Evolutionary conservation across 2,113 vertebrate genomes (phyloP).

Genomic region (Lipophrys pholis): DNA sequence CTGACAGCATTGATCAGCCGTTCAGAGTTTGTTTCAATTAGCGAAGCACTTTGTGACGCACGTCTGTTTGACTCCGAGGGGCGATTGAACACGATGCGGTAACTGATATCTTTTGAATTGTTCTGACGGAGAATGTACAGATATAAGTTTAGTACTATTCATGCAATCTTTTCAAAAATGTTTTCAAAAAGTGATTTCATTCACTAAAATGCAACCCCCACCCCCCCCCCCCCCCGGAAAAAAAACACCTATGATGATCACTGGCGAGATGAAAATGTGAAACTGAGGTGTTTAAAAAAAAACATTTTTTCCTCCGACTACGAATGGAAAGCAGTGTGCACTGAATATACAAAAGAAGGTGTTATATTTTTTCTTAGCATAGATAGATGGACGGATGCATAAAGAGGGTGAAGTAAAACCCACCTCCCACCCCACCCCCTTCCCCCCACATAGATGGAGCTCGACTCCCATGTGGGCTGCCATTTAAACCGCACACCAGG

Average conservation of each 20-base stretch:
- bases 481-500: constrained; percentile 55
- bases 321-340: neutral
- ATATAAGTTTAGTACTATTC: neutral
- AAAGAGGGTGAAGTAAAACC: constrained; percentile 8
- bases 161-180: no score
- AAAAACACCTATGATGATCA: no score
- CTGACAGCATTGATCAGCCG: constrained; percentile 55
- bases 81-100: no score
- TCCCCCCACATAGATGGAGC: constrained; percentile 16
- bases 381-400: neutral
- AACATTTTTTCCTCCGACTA: no score
- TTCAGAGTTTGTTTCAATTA: constrained; percentile 45
- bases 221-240: no score
- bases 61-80: neutral
- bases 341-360: neutral
- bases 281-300: no score
- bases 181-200: no score
- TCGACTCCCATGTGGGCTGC: constrained; percentile 54
- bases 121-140: no score
- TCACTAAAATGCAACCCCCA: no score
- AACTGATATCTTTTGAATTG: no score
- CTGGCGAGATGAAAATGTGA: no score
- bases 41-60: constrained; percentile 44
- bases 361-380: constrained; percentile 7
- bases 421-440: neutral